Conservation (phyloP, 1,140 invertebrate genomes). For the Apis cerana region DNA sequence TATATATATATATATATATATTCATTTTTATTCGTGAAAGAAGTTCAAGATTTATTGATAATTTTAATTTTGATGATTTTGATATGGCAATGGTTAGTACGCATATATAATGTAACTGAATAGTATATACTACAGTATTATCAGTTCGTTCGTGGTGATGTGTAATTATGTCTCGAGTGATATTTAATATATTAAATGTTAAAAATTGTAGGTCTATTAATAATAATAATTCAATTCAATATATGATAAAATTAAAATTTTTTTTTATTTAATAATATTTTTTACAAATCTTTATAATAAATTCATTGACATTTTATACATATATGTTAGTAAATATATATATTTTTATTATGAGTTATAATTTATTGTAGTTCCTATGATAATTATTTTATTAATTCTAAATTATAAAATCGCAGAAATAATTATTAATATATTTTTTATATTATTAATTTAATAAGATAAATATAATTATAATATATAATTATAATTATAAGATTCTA, state of each 20-base stretch:
- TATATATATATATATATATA: too few species aligned
- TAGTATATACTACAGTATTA: background rate
- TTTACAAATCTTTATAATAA: background rate
- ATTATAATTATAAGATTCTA: too few species aligned
- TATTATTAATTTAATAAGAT: background rate
- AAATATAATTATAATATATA: too few species aligned
- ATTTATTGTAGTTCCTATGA: background rate
- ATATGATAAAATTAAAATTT: background rate
- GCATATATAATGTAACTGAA: background rate
- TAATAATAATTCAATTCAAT: background rate
- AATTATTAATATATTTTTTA: background rate
- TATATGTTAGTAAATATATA: background rate
- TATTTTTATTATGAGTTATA: background rate
- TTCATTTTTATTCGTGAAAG: too few species aligned
- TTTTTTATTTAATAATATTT: background rate
- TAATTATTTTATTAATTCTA: too few species aligned
- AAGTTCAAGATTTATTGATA: too few species aligned
- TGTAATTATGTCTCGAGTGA: conserved; percentile 60
- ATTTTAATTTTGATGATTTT: conserved; percentile 9
- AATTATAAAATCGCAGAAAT: too few species aligned
- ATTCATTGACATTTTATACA: conserved; percentile 6
- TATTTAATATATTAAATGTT: conserved; percentile 55
- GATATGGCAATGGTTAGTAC: background rate
- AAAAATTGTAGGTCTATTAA: conserved; percentile 63
- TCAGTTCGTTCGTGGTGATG: background rate